Evolutionary conservation across 2,797 vertebrate species (phyloP).

Genomic region (Schizopygopsis malacanthus): DNA sequence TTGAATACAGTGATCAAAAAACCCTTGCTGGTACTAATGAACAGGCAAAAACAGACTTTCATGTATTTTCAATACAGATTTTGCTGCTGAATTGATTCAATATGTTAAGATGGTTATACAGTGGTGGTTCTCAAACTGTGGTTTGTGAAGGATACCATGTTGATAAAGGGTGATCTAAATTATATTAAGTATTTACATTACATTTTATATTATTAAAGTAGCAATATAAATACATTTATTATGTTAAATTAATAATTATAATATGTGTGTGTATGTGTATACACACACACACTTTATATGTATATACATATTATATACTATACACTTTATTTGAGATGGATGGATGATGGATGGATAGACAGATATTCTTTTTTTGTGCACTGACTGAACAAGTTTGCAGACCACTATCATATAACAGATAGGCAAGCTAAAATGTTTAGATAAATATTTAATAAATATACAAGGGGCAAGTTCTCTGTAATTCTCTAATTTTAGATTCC

Average conservation of each 20-base stretch:
- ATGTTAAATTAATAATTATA: no score
- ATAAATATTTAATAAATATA: background rate
- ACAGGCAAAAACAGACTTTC: background rate
- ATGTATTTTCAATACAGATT: background rate
- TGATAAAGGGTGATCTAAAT: background rate
- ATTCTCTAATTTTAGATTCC: background rate
- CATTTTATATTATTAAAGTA: no score
- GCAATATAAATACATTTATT: no score
- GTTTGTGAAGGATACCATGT: background rate
- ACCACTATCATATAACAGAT: background rate
- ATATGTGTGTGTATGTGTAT: no score
- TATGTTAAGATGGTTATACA: background rate
- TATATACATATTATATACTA: no score
- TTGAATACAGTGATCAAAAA: conserved; percentile 4
- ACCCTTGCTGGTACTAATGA: background rate
- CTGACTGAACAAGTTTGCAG: no score
- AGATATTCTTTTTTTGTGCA: no score
- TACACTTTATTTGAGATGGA: no score
- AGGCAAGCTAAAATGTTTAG: background rate
- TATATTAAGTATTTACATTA: no score
- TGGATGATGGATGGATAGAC: no score
- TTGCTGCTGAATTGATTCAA: background rate
- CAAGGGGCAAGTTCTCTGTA: background rate
- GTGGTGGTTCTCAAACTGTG: background rate
- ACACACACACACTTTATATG: no score